Percentiles rank a stretch among this genome's conserved stretches.
Evolutionary conservation across 1,140 invertebrate genomes (phyloP).

Genomic region (Lepidurus apus): DNA sequence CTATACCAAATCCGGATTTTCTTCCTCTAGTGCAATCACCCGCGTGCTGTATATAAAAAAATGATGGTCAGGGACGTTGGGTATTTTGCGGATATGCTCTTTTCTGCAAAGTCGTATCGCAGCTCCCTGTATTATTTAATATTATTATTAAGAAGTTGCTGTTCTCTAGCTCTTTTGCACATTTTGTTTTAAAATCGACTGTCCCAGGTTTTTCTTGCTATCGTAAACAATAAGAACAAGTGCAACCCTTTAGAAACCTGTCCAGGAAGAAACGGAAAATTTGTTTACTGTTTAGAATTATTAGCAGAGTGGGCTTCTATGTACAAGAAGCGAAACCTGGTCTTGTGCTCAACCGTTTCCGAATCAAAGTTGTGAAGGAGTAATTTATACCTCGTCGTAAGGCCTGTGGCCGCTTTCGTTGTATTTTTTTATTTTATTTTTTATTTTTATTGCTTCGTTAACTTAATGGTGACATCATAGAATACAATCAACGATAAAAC

Average conservation of each 20-base stretch:
- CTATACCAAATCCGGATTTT: background rate
- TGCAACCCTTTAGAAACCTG: conserved; percentile 12
- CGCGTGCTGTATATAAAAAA: background rate
- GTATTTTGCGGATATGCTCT: conserved; percentile 27
- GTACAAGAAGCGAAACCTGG: conserved; percentile 32
- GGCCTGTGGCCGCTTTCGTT: conserved; percentile 12
- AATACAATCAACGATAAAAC: conserved; percentile 11
- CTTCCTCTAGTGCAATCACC: background rate
- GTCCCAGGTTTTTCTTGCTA: background rate
- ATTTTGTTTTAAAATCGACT: conserved; percentile 20
- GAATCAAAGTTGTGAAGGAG: conserved; percentile 24
- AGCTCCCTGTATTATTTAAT: conserved; percentile 25
- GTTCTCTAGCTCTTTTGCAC: conserved; percentile 17
- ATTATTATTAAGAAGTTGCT: conserved; percentile 22
- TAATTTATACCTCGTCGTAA: conserved; percentile 9
- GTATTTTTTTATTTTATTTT: conserved; percentile 17
- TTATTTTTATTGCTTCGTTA: background rate
- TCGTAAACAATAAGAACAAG: conserved; percentile 16
- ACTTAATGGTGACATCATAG: conserved; percentile 7
- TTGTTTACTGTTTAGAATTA: background rate
- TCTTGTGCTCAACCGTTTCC: conserved; percentile 34
- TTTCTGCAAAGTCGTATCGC: conserved; percentile 22
- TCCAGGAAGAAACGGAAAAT: conserved; percentile 26
- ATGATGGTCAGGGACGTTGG: conserved; percentile 13
- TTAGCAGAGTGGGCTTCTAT: conserved; percentile 13